phyloP scores from a whole-genome alignment of 2,888 invertebrate genomes.

The Tachystola acroxantha region DNA sequence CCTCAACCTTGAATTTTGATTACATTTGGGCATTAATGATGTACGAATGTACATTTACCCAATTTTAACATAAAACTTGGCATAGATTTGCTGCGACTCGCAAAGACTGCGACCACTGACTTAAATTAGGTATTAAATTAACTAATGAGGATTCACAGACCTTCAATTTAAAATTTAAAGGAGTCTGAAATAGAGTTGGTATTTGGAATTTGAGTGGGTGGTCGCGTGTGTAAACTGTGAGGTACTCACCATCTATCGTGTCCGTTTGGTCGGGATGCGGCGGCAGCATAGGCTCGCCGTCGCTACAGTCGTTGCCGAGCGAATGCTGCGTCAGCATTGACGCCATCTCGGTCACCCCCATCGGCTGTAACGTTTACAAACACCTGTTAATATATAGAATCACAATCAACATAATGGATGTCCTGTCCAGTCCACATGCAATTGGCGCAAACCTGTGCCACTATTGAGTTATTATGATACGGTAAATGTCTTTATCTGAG shows the following conservation, averaged over 20 bases:
- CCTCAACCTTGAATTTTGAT: background rate
- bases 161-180: slow-evolving; percentile 1
- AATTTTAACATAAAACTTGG: background rate
- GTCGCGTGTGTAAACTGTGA: slow-evolving; percentile 14
- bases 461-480: too few relatives aligned
- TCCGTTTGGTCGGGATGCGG: slow-evolving; percentile 84
- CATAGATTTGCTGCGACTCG: slow-evolving; percentile 8
- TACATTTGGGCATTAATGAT: background rate
- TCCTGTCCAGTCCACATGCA: too few relatives aligned
- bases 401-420: too few relatives aligned
- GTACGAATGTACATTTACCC: background rate
- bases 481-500: too few relatives aligned
- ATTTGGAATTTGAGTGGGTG: slow-evolving; percentile 15
- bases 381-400: background rate
- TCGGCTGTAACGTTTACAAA: slow-evolving; percentile 16
- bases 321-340: slow-evolving; percentile 80
- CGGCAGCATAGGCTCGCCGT: slow-evolving; percentile 78
- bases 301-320: slow-evolving; percentile 79
- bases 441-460: too few relatives aligned
- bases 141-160: slow-evolving; percentile 11
- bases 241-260: slow-evolving; percentile 85
- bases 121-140: slow-evolving; percentile 14
- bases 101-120: slow-evolving; percentile 25
- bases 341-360: slow-evolving; percentile 81
- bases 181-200: too few relatives aligned